A percentile compares a stretch with the other conserved stretches of the same genome.
These are phyloP conservation scores for Lasioglossum pauxillum DNA, from an alignment of 2,888 invertebrate species.

Conservation along the genomic window DNA sequence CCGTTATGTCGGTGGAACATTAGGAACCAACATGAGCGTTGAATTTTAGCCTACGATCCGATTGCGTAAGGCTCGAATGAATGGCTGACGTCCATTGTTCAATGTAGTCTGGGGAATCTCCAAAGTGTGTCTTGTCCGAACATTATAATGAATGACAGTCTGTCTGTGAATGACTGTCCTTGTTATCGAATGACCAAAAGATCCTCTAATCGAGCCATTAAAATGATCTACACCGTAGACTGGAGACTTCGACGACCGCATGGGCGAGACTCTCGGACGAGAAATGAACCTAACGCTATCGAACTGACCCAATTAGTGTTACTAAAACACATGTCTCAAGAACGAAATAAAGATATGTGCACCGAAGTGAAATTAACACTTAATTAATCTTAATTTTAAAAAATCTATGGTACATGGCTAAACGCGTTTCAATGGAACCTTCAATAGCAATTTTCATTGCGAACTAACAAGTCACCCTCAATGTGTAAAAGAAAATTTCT, in stretches of 20 bases:
- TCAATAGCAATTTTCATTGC: no score
- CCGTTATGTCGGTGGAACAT: conserved; percentile 54
- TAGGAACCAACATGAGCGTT: conserved; percentile 35
- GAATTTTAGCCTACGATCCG: conserved; percentile 43
- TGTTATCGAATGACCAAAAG: background rate
- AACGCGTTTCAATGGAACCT: no score
- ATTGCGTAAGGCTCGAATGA: conserved; percentile 54
- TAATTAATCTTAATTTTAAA: no score
- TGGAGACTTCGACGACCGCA: background rate
- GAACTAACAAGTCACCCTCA: no score
- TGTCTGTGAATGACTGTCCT: background rate
- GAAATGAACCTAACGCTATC: background rate
- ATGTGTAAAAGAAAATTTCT: no score
- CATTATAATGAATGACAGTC: background rate
- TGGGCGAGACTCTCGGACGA: background rate
- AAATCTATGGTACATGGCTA: no score
- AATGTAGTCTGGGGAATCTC: background rate
- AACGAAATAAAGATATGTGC: no score
- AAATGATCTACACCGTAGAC: background rate
- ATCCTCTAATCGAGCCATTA: background rate
- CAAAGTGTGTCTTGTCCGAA: background rate
- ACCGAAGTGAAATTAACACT: no score
- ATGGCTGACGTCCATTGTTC: conserved; percentile 29
- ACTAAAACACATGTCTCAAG: no score
- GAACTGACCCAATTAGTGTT: background rate